Base-by-base conservation (phyloP, 2,888 invertebrate genomes). In the Leptothorax acervorum region DNA sequence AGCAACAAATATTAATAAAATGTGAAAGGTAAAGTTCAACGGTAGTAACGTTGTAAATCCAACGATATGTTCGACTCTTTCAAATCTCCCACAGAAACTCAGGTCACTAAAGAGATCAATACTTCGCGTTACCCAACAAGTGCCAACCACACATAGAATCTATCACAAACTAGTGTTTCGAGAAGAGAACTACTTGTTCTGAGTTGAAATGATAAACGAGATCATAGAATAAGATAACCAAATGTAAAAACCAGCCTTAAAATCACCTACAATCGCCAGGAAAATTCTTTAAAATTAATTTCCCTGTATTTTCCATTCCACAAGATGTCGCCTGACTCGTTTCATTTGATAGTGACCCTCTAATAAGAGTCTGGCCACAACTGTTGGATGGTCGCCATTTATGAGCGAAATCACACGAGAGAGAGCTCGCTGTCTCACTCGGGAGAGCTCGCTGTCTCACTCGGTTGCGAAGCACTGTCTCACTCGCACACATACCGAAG, bases 261-360 rank as follows among this genome's bases (percentile, higher is more conserved):
- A 9, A 66, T 3, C 15, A n/a, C 12, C 18, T 48, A 35, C 31
- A 2, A 45, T 48, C 62, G 62, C 15, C 9, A 6, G 11, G 8
- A 39, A 55, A 42, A 42, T 12, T n/a, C 1, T 42, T 11, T 12
- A 9, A 39, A 42, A 51, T 39, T 4, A 28, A 45, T 45, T 48
- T 55, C 28, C n/a, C 5, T 12, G 8, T 35, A 1, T 31, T 57
- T n/a, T 12, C 12, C n/a, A 4, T 15, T n/a, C 70, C 78, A 28
- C 78, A 31, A 78, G 78, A 70, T 78, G 78, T 78, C 78, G 78
- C 70, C 15, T 11, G 8, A 3, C 3, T 68, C 42, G 57, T 57
- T 78, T 57, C 11, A 51, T n/a, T n/a, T n/a, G n/a, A n/a, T n/a
- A n/a, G n/a, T n/a, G n/a, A n/a, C n/a, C n/a, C n/a, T n/a, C n/a